These are phyloP conservation scores for Luperina testacea DNA, from an alignment of 2,888 invertebrate genomes.

Conservation along the genomic window DNA sequence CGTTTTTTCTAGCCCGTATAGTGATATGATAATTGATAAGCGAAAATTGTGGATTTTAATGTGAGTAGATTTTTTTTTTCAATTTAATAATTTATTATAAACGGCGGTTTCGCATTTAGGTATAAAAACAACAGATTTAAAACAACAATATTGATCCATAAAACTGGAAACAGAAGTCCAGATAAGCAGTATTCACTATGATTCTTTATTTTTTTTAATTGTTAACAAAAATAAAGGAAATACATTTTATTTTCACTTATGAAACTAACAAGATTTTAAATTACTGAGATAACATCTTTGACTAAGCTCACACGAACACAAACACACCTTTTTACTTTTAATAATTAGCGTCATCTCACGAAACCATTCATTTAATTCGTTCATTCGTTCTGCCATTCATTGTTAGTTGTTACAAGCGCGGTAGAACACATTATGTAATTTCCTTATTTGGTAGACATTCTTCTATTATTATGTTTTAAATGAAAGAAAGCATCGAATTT, in stretches of 20 bases:
- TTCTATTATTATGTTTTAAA: neutral
- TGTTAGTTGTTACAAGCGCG: conserved; percentile 23
- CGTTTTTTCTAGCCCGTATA: too few species aligned
- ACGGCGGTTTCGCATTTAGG: too few species aligned
- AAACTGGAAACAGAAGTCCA: neutral
- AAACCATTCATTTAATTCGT: conserved; percentile 29
- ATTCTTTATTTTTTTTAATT: neutral
- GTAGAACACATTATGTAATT: conserved; percentile 43
- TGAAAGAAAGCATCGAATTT: conserved; percentile 15
- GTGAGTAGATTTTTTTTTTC: too few species aligned
- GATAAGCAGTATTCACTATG: too few species aligned
- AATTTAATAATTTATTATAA: too few species aligned
- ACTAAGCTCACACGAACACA: conserved; percentile 30
- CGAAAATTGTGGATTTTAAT: too few species aligned
- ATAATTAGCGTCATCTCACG: conserved; percentile 37
- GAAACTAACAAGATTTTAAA: neutral
- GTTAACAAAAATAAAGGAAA: neutral
- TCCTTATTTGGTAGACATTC: conserved; percentile 17
- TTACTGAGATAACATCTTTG: conserved; percentile 14
- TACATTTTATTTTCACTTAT: neutral
- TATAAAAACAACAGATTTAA: too few species aligned
- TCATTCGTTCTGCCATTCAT: conserved; percentile 34
- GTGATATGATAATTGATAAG: too few species aligned
- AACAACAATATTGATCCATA: neutral
- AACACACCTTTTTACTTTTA: conserved; percentile 28